Conservation (phyloP, 2,888 invertebrate genomes). For the Lutraria lutraria region DNA sequence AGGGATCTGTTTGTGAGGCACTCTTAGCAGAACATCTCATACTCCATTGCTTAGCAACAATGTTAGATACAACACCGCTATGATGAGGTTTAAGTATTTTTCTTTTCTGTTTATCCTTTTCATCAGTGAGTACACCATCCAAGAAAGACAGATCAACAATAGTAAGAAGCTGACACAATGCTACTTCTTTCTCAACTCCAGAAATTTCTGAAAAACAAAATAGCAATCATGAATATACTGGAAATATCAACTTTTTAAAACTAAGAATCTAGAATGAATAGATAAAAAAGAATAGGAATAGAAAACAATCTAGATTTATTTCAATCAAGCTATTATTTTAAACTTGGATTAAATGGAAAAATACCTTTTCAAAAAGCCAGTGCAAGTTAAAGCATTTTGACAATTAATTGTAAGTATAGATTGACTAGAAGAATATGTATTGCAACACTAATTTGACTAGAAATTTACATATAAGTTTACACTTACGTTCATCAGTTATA, state of each 20-base stretch:
- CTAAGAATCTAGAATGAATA: neutral
- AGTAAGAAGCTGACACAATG: slow-evolving; percentile 82
- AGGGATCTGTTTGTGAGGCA: slow-evolving; percentile 76
- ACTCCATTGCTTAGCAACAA: slow-evolving; percentile 79
- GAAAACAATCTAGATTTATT: neutral
- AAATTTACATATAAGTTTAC: neutral
- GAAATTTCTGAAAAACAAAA: slow-evolving; percentile 76
- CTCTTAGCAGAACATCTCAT: slow-evolving; percentile 68
- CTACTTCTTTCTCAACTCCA: slow-evolving; percentile 83
- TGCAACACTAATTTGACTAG: neutral
- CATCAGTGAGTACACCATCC: slow-evolving; percentile 81
- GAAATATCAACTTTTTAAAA: neutral
- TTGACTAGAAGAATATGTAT: neutral
- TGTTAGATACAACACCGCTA: slow-evolving; percentile 76
- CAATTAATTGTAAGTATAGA: too few relatives aligned
- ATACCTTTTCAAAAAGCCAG: too few relatives aligned
- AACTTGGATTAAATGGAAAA: too few relatives aligned
- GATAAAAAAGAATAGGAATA: neutral
- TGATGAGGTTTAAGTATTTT: slow-evolving; percentile 61
- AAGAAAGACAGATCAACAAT: slow-evolving; percentile 85
- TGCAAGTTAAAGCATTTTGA: too few relatives aligned
- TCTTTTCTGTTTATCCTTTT: slow-evolving; percentile 71
- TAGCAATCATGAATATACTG: neutral
- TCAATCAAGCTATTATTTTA: neutral
- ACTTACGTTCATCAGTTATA: slow-evolving; percentile 60